Conservation (phyloP, 2,797 vertebrate species). For the Rousettus madagascariensis region DNA sequence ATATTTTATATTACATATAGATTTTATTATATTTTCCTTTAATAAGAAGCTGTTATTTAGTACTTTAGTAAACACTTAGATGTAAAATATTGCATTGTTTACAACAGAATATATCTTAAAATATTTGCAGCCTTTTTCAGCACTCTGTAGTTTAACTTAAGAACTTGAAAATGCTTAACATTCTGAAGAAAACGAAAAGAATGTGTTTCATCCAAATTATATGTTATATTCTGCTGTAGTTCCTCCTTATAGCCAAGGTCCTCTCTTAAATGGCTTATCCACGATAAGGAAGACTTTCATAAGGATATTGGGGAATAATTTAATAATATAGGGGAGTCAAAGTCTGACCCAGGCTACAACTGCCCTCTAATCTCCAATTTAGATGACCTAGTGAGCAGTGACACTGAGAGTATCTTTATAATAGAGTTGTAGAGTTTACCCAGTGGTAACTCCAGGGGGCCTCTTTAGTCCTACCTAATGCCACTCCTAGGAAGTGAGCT, state of each 20-base stretch:
- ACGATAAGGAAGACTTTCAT: not conserved
- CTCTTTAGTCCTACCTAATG: not conserved
- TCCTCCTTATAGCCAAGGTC: not conserved
- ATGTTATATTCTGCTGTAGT: not conserved
- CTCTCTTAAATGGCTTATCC: not conserved
- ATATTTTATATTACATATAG: constrained; percentile 2
- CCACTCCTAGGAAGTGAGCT: not conserved
- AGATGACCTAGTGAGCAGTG: not conserved
- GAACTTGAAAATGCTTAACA: constrained; percentile 27
- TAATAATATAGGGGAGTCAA: not conserved
- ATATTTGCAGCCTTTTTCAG: not conserved
- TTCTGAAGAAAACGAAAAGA: constrained; percentile 41
- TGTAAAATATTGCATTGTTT: constrained; percentile 26
- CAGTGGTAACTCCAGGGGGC: not conserved
- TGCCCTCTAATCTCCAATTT: not conserved
- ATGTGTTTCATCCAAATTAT: not conserved
- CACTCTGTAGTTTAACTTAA: not conserved
- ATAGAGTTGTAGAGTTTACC: not conserved
- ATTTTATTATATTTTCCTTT: constrained; percentile 47
- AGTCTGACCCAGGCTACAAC: not conserved
- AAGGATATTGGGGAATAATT: not conserved
- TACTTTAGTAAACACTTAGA: not conserved
- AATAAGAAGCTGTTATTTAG: constrained; percentile 21
- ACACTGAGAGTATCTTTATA: not conserved
- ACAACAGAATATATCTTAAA: not conserved